Base-by-base conservation (phyloP, 2,888 invertebrate species). In the Halictus quadricinctus region DNA sequence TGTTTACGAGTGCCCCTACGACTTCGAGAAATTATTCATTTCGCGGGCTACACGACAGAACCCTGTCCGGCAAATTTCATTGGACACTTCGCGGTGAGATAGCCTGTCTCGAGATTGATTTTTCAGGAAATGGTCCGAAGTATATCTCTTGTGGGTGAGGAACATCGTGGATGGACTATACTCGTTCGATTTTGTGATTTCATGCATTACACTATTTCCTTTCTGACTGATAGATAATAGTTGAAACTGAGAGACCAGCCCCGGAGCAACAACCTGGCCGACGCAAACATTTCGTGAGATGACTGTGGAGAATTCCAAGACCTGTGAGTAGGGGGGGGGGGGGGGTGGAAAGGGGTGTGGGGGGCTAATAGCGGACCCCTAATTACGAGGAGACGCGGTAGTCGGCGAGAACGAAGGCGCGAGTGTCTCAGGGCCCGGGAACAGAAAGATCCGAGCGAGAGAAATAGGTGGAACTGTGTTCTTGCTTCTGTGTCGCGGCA, bases 371-470 rank as follows among this genome's bases (percentile, higher is more conserved):
- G 80, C 46, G 58, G 72, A 1, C 46, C 73, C 78, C 76, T 78
- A 85, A 76, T 88, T 88, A 64, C 25, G 64, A 15, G 64, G 15
- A 64, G 64, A 64, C 64, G 25, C 7, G 64, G 15, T 7, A 64
- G 64, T 25, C 64, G 25, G 29, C 29, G 13, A 15, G 29, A 15
- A 64, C 60, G 64, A 29, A 64, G n/a, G 64, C 64, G 15, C 64
- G n/a, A 50, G 72, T 54, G 73, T 48, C 70, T 69, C n/a, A 1
- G 36, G 75, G 50, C 25, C 18, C 41, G 58, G 25, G 36, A 83
- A 50, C 60, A 18, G 84, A 46, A 74, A 74, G 73, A 75, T 81
- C 15, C 75, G 41, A 41, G 48, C 13, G 15, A 66, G 72, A 58
- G 46, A 41, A 50, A 46, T 43, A 60, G 43, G 46, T 25, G 43